Evolutionary conservation across 2,113 vertebrate genomes (phyloP).

Genomic region (Calidris pugnax): DNA sequence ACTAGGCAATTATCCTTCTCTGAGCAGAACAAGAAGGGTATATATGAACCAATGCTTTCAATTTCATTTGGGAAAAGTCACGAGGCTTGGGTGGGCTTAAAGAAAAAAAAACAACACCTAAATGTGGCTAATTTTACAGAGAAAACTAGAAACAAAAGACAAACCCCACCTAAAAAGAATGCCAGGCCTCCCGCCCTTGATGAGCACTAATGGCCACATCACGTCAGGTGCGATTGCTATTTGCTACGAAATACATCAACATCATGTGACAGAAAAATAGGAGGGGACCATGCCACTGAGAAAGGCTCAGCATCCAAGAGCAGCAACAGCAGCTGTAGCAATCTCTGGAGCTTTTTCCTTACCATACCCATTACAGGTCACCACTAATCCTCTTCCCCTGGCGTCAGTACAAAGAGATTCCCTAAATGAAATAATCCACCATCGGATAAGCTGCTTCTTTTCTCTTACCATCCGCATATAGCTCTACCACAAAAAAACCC

Average conservation of each 20-base stretch:
- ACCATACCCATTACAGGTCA: conserved; percentile 2
- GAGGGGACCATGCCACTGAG: not conserved
- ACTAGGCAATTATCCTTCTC: not conserved
- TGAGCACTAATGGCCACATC: not conserved
- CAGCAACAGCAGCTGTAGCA: conserved; percentile 24
- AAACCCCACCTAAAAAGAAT: not conserved
- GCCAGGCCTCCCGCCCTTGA: not conserved
- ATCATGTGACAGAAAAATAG: not conserved
- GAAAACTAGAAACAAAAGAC: not conserved
- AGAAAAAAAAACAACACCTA: not conserved
- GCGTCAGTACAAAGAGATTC: conserved; percentile 49
- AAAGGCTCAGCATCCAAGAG: conserved; percentile 17
- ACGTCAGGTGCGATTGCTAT: not conserved
- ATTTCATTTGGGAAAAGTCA: not conserved
- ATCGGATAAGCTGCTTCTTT: not conserved
- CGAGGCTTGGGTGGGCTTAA: not conserved
- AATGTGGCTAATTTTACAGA: not conserved
- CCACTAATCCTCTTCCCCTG: conserved; percentile 38
- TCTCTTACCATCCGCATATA: not conserved
- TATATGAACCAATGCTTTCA: not conserved
- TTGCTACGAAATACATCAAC: not conserved
- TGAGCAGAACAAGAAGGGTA: not conserved
- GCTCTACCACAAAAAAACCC: not conserved
- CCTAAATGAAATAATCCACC: conserved; percentile 48
- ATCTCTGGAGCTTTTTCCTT: conserved; percentile 22